Base-by-base conservation (phyloP, 1,140 invertebrate genomes). In the Atta texana region DNA sequence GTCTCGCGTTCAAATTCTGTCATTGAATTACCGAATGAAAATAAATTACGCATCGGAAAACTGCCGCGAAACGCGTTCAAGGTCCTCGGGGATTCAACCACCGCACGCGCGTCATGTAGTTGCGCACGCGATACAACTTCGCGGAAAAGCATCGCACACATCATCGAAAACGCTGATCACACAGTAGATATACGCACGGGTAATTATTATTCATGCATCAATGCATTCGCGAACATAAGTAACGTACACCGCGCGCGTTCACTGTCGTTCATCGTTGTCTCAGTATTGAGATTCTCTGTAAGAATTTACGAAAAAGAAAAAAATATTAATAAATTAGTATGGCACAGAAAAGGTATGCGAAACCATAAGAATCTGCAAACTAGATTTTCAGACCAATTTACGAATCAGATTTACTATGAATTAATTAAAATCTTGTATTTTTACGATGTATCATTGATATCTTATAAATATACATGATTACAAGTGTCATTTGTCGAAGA, bases 181-280 rank as follows among this genome's bases (percentile, higher is more conserved):
- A 66, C 21, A 91, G 88, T 90, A 92, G 90, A 92, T 91, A 88
- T 90, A 92, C 88, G 90, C 77, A 77, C 86, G 87, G 87, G 89
- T 92, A 92, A 89, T 88, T 89, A 91, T 91, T 90, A 91, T 91
- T 89, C 91, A 87, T 88, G 90, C 92, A 91, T 90, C 88, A 90
- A 89, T 89, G 89, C 88, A 87, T 85, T 63, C 87, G 88, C 87
- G 78, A 89, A 78, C 82, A 76, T 71, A 72, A 87, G 44, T 57
- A 77, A 76, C 34, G 24, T 39, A 21, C 34, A 16, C 18, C 31
- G 39, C 39, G 39, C 8, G 39, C 8, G 16, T 18, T 18, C 24
- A 82, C 89, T 90, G 61, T 31, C 59, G 57, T 84, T 39, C 21
- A 10, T 74, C 53, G 75, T 77, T 21, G 16, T 76, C 49, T 72